phyloP scores from a whole-genome alignment of 2,113 vertebrate species.

The Odocoileus hemionus region DNA sequence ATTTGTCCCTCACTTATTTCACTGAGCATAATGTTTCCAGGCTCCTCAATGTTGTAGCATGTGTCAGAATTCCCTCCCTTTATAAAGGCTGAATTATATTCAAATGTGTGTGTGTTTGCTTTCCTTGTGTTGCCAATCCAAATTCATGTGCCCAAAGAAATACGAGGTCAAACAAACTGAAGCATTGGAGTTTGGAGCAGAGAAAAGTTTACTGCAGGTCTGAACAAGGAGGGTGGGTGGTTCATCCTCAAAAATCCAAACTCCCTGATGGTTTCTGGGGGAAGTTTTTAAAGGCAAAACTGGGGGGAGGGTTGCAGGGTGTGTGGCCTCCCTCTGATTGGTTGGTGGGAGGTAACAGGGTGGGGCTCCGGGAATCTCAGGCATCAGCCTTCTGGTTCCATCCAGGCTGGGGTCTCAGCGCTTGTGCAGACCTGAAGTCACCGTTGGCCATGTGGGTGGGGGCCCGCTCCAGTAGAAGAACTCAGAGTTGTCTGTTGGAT shows the following conservation, averaged over 20 bases:
- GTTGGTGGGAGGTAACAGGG: neutral
- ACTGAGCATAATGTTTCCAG: too few species aligned
- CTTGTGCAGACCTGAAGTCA: neutral
- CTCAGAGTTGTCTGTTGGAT: neutral
- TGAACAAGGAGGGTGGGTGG: neutral
- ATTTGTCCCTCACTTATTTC: neutral
- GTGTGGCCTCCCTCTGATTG: neutral
- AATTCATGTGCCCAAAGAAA: neutral
- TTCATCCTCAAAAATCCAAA: neutral
- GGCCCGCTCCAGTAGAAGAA: neutral
- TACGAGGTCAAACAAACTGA: neutral
- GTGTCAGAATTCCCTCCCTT: neutral
- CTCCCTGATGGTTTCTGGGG: neutral
- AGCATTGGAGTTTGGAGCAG: neutral
- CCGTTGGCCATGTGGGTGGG: neutral
- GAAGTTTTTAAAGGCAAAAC: neutral
- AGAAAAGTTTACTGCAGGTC: neutral
- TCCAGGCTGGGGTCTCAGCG: neutral
- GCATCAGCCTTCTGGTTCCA: neutral
- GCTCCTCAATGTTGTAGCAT: rapidly evolving
- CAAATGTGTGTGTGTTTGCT: neutral
- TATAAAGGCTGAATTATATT: neutral
- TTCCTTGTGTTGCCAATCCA: neutral
- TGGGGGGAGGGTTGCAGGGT: neutral
- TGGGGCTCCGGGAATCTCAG: neutral